Evolutionary conservation across 2,888 invertebrate genomes (phyloP), one percentile per base, ranked within the genome.

Genomic region (Leptinotarsa tumamoca): DNA sequence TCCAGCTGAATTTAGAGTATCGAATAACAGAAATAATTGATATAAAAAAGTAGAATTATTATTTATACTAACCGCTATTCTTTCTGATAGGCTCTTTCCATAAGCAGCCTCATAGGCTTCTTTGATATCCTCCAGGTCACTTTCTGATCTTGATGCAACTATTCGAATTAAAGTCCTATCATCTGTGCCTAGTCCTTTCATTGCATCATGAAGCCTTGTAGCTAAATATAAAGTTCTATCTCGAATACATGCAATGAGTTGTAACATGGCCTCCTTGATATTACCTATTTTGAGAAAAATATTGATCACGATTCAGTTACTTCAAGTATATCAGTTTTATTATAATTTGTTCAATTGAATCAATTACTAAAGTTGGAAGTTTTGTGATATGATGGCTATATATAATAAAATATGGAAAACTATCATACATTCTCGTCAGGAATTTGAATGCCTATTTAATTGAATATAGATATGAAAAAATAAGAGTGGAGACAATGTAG

Each of bases 171-270:
- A 90, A 81, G 95, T 94, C 68, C 92, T 91, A 87, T 98, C 97
- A 85, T 96, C 94, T 5, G 97, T 97, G 78, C 97, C 98, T 76
- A 95, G 89, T 7, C 97, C 96, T 86, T 95, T 94, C 96, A 98
- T 96, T 71, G 95, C 93, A 85, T 95, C 94, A 88, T 96, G 93
- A 69, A 98, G 90, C 67, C 95, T 92, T 83, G 95, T 94, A 0
- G 96, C 97, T 88, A 96, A 96, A 90, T 94, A 97, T 67, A 92
- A 91, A 2, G 94, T 91, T 87, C 94, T 93, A 88, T 95, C 94
- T 84, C 93, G 92, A 1, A 95, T 82, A 75, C 85, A 85, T 21
- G 93, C 93, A 76, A 95, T 94, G 76, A 96, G 93, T 78, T 96
- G 94, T 79, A 95, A 88, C 67, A 96, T 90, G 18, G 95, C 95